Conservation (phyloP, 2,888 invertebrate species). For the Hyposoter dolosus region DNA sequence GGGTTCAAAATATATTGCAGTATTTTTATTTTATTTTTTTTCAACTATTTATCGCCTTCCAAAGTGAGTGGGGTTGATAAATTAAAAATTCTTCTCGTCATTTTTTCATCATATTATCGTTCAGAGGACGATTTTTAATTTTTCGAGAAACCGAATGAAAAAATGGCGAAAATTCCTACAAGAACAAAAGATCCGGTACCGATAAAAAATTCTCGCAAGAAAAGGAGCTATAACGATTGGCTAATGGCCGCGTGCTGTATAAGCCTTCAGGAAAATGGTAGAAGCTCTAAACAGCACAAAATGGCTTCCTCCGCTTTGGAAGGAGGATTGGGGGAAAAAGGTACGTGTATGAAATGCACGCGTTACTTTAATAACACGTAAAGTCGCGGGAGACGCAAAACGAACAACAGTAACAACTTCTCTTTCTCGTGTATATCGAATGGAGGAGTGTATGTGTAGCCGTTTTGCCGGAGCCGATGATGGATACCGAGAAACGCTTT, state of each 20-base stretch:
- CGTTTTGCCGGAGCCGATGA: slow-evolving; percentile 65
- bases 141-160: too few relatives aligned
- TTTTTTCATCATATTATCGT: too few relatives aligned
- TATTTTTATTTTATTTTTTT: too few relatives aligned
- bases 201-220: too few relatives aligned
- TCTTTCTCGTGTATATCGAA: slow-evolving; percentile 20
- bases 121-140: too few relatives aligned
- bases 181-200: too few relatives aligned
- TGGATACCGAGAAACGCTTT: slow-evolving; percentile 77
- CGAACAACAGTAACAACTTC: slow-evolving; percentile 51
- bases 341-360: slow-evolving; percentile 65
- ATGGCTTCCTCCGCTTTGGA: slow-evolving; percentile 16
- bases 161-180: too few relatives aligned
- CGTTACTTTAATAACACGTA: slow-evolving; percentile 72
- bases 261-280: slow-evolving; percentile 1
- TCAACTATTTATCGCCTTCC: too few relatives aligned
- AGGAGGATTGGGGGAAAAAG: slow-evolving; percentile 26
- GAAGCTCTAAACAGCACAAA: slow-evolving; percentile 24
- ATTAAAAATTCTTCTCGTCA: too few relatives aligned
- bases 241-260: background rate
- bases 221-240: background rate
- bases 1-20: too few relatives aligned
- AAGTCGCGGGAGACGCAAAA: slow-evolving; percentile 60
- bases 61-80: too few relatives aligned
- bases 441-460: slow-evolving; percentile 36